phyloP scores from a whole-genome alignment of 2,113 vertebrate species.

The Leucopsar rothschildi region DNA sequence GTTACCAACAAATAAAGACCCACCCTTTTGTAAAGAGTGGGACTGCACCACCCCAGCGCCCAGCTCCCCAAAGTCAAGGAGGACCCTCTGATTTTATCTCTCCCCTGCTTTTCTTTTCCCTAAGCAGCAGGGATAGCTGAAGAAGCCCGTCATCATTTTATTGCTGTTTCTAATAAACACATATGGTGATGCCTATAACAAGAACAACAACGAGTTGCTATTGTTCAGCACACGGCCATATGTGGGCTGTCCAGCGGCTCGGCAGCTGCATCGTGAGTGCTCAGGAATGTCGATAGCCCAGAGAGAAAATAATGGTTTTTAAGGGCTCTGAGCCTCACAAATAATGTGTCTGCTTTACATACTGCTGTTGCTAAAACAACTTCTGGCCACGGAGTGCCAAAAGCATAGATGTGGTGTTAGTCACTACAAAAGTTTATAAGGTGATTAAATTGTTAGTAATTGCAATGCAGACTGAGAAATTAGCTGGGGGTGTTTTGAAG shows the following conservation, averaged over 20 bases:
- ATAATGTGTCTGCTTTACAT: constrained; percentile 1
- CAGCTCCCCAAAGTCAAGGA: background rate
- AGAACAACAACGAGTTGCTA: constrained; percentile 22
- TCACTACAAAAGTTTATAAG: constrained; percentile 51
- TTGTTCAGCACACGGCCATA: constrained; percentile 50
- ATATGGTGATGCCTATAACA: constrained; percentile 44
- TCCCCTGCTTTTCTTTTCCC: constrained; percentile 23
- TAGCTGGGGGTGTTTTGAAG: background rate
- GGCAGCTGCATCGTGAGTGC: constrained; percentile 15
- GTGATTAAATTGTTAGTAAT: constrained; percentile 46
- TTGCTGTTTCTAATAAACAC: constrained; percentile 66
- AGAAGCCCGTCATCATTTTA: constrained; percentile 42
- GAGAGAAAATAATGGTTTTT: constrained; percentile 41
- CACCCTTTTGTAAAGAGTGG: background rate
- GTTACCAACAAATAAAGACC: background rate
- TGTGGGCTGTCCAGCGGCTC: constrained; percentile 31
- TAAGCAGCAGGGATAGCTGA: constrained; percentile 34
- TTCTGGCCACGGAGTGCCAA: background rate
- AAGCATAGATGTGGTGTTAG: background rate
- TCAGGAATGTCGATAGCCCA: constrained; percentile 40
- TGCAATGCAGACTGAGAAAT: constrained; percentile 5
- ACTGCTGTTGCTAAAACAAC: background rate
- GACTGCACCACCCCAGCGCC: background rate
- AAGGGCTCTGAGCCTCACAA: constrained; percentile 26
- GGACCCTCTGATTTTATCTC: background rate